Percentiles rank a stretch among this genome's conserved stretches.
Conservation (phyloP, 2,797 vertebrate genomes). For the Periophthalmus magnuspinnatus region DNA sequence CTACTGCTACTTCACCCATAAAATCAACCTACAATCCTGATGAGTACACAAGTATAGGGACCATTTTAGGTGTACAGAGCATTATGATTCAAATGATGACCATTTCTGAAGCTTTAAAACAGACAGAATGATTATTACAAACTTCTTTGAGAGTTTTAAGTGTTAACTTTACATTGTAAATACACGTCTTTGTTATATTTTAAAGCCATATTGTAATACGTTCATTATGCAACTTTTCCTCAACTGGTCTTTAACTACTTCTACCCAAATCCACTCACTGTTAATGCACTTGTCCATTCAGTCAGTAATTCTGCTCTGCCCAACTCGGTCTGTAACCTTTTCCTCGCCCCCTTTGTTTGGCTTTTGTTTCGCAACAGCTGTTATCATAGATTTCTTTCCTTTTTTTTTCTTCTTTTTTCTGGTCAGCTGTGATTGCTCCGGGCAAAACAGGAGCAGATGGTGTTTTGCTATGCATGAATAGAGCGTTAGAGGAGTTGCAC, state of each 20-base stretch:
- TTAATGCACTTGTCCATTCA: slow-evolving; percentile 79
- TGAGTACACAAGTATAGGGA: neutral
- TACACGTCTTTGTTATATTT: neutral
- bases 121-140: neutral
- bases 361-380: slow-evolving; percentile 99
- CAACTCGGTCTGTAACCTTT: slow-evolving; percentile 94
- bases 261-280: slow-evolving; percentile 59
- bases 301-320: slow-evolving; percentile 83
- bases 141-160: too few relatives aligned
- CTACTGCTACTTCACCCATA: slow-evolving; percentile 74
- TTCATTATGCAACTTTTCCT: neutral
- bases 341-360: slow-evolving; percentile 90
- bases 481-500: slow-evolving; percentile 94
- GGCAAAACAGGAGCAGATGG: slow-evolving; percentile 99
- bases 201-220: neutral
- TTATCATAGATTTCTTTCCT: slow-evolving; percentile 92
- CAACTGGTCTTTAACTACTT: neutral
- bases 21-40: slow-evolving; percentile 60
- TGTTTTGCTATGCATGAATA: slow-evolving; percentile 99
- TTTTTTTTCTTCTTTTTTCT: slow-evolving; percentile 80
- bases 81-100: neutral
- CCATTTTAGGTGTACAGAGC: neutral
- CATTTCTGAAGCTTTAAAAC: neutral
- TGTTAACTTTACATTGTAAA: neutral
- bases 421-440: slow-evolving; percentile 99